phyloP scores from a whole-genome alignment of 2,888 invertebrate species.

The Drosophila bunnanda region DNA sequence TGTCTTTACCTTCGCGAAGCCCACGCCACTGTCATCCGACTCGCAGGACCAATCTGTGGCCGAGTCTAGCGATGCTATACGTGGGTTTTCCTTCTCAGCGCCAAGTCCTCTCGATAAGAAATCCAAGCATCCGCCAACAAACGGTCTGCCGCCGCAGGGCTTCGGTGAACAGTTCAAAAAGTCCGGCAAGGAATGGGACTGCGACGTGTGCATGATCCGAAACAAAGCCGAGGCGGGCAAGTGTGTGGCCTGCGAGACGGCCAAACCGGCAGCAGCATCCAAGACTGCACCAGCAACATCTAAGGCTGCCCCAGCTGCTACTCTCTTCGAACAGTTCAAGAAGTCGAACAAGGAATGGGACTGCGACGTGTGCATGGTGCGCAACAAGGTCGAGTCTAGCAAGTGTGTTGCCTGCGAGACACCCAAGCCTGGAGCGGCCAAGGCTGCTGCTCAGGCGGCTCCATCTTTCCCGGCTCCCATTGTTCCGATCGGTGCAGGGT shows the following conservation, averaged over 20 bases:
- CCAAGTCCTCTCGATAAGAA: neutral
- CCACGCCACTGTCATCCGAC: neutral
- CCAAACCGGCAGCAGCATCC: constrained; percentile 71
- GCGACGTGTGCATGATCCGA: constrained; percentile 87
- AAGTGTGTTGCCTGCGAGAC: constrained; percentile 87
- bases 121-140: constrained; percentile 10
- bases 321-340: constrained; percentile 85
- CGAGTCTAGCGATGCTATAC: neutral
- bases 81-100: constrained; percentile 5
- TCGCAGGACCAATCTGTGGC: neutral
- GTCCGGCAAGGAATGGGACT: constrained; percentile 88
- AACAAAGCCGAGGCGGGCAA: constrained; percentile 85
- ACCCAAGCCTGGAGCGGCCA: constrained; percentile 71
- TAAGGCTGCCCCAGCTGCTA: neutral
- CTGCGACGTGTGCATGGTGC: constrained; percentile 87
- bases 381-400: constrained; percentile 85
- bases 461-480: constrained; percentile 9
- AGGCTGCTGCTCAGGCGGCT: neutral
- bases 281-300: constrained; percentile 40
- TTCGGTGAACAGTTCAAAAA: constrained; percentile 85
- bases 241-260: constrained; percentile 86
- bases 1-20: constrained; percentile 13
- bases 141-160: constrained; percentile 19
- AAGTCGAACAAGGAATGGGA: constrained; percentile 87
- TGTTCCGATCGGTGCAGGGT: constrained; percentile 25